A percentile compares a stretch with the other conserved stretches of the same genome.
phyloP scores from a whole-genome alignment of 1,140 invertebrate species.

The Heliconius hermathena region DNA sequence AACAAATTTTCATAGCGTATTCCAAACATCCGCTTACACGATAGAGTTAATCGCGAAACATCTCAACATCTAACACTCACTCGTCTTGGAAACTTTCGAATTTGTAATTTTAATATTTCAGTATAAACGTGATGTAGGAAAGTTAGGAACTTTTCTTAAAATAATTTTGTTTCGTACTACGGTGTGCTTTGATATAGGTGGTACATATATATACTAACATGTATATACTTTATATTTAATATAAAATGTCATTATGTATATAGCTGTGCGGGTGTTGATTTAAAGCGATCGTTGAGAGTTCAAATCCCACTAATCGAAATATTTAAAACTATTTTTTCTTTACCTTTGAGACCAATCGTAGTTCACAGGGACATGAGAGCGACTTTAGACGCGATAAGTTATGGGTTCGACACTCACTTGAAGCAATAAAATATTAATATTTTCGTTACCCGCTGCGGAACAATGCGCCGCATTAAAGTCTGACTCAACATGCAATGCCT shows the following conservation, averaged over 20 bases:
- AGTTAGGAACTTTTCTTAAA: not conserved
- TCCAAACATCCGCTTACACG: slow-evolving; percentile 2
- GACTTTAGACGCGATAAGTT: no score
- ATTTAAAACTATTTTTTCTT: no score
- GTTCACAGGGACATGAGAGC: no score
- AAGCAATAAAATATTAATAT: no score
- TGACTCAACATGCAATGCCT: no score
- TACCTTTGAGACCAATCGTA: no score
- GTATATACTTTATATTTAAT: not conserved
- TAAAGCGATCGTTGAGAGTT: not conserved
- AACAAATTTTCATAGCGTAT: slow-evolving; percentile 4
- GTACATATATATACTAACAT: not conserved
- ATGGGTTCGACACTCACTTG: not conserved
- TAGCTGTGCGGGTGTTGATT: no score
- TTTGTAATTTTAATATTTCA: slow-evolving; percentile 13
- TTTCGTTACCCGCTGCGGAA: no score
- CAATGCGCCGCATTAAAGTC: no score
- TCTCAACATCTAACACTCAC: slow-evolving; percentile 9
- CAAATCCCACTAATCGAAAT: no score
- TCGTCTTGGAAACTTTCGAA: slow-evolving; percentile 12
- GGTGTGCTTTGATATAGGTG: not conserved
- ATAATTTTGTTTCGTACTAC: slow-evolving; percentile 11
- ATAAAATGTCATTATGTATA: not conserved
- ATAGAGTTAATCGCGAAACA: slow-evolving; percentile 14
- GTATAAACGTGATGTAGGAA: not conserved